phyloP scores from a whole-genome alignment of 2,888 invertebrate genomes.

The Cremastinae sp. region DNA sequence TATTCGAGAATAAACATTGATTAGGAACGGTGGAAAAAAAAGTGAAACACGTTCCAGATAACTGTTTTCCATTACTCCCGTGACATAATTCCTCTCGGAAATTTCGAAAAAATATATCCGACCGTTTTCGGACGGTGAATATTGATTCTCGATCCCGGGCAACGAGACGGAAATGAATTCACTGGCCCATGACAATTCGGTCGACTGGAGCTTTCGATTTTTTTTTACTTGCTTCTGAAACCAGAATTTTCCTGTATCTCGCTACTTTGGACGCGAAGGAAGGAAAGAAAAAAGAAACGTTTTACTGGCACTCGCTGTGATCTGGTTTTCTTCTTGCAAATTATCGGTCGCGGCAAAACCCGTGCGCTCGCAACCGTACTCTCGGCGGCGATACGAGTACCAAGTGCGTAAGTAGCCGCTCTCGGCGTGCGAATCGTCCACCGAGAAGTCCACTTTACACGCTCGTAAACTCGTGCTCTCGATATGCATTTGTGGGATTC shows the following conservation, averaged over 20 bases:
- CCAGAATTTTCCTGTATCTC: slow-evolving; percentile 39
- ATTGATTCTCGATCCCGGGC: slow-evolving; percentile 2
- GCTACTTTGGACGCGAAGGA: slow-evolving; percentile 17
- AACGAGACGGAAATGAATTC: slow-evolving; percentile 17
- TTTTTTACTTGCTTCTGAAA: slow-evolving; percentile 10
- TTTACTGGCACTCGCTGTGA: not conserved
- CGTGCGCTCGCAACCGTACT: slow-evolving; percentile 8
- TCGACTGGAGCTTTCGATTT: slow-evolving; percentile 17
- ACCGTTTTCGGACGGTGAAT: not conserved
- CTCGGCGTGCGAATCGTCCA: slow-evolving; percentile 52
- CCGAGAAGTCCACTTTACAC: slow-evolving; percentile 26
- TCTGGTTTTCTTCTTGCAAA: slow-evolving; percentile 43
- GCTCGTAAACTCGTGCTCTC: not conserved
- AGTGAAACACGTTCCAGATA: not conserved
- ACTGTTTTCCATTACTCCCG: not conserved
- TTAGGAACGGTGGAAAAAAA: slow-evolving; percentile 3
- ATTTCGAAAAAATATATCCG: not conserved
- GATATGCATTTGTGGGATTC: not conserved
- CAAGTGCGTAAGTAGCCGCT: slow-evolving; percentile 35
- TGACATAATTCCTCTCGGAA: not conserved
- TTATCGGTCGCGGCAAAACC: slow-evolving; percentile 17
- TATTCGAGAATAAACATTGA: slow-evolving; percentile 33
- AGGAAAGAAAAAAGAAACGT: slow-evolving; percentile 24
- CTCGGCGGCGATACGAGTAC: slow-evolving; percentile 42
- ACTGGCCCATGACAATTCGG: slow-evolving; percentile 49